phyloP scores from a whole-genome alignment of 2,113 vertebrate genomes.

The Electrona antarctica region DNA sequence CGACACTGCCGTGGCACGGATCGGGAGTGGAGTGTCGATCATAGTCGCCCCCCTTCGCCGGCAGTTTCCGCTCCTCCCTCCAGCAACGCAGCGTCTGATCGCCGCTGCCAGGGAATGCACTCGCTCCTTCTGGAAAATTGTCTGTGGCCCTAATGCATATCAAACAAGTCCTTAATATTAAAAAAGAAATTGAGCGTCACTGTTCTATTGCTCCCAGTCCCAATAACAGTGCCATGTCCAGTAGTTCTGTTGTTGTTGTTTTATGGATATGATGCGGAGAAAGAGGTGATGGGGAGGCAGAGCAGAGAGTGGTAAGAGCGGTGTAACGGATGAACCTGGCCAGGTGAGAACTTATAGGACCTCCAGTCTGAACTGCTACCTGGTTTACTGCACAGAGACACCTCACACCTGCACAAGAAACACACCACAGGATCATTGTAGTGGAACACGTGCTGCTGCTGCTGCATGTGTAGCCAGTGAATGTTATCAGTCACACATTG shows the following conservation, averaged over 20 bases:
- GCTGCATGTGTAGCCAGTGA: background rate
- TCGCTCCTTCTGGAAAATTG: background rate
- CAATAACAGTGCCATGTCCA: background rate
- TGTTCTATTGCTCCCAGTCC: background rate
- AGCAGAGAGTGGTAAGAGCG: slow-evolving; percentile 88
- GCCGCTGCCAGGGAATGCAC: no score
- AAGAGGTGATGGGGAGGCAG: slow-evolving; percentile 92
- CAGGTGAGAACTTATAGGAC: slow-evolving; percentile 57
- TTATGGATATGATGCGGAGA: slow-evolving; percentile 83
- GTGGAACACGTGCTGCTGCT: no score
- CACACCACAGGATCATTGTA: background rate
- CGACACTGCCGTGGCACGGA: no score
- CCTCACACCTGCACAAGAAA: slow-evolving; percentile 83
- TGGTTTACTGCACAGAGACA: slow-evolving; percentile 92
- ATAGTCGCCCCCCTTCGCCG: no score
- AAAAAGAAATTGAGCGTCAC: background rate
- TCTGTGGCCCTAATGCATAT: no score
- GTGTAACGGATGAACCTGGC: slow-evolving; percentile 69
- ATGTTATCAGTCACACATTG: no score
- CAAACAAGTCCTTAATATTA: background rate
- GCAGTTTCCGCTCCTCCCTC: no score
- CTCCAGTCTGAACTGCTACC: slow-evolving; percentile 75
- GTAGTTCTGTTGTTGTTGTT: background rate
- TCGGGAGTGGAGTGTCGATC: no score
- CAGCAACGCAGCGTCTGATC: no score